Evolutionary conservation across 2,113 vertebrate genomes (phyloP).

Genomic region (Microcebus jonahi): DNA sequence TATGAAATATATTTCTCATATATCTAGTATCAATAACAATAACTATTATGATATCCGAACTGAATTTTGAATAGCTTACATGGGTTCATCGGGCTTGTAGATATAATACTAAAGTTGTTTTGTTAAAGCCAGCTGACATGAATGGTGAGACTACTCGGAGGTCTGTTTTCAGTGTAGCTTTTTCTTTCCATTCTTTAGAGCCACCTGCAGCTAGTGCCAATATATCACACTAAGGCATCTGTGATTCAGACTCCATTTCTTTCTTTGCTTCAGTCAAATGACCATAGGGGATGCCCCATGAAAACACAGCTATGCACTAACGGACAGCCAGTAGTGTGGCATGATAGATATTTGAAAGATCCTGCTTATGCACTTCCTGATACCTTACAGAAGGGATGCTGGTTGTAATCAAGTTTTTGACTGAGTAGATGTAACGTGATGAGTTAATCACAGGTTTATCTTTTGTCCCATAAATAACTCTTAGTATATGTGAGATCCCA

Average conservation of each 20-base stretch:
- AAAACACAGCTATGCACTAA: background rate
- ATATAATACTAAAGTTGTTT: background rate
- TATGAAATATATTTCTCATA: background rate
- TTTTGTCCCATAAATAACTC: background rate
- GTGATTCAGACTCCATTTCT: background rate
- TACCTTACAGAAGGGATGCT: background rate
- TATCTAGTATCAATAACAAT: background rate
- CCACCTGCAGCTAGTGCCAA: background rate
- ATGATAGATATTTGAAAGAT: background rate
- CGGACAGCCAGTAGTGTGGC: background rate
- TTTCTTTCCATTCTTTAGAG: background rate
- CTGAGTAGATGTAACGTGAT: background rate
- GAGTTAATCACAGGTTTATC: background rate
- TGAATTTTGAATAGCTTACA: conserved; percentile 9
- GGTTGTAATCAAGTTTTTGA: background rate
- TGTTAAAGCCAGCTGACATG: background rate
- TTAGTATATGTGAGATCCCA: background rate
- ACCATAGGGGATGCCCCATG: background rate
- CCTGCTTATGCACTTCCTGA: background rate
- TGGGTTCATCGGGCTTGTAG: background rate
- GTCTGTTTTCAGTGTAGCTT: background rate
- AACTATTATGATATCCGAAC: background rate
- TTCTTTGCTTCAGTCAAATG: background rate
- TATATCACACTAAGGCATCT: background rate
- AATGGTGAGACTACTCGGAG: background rate